These are phyloP conservation scores for Menidia beryllina DNA, from an alignment of 2,113 vertebrate genomes.

Conservation along the genomic window DNA sequence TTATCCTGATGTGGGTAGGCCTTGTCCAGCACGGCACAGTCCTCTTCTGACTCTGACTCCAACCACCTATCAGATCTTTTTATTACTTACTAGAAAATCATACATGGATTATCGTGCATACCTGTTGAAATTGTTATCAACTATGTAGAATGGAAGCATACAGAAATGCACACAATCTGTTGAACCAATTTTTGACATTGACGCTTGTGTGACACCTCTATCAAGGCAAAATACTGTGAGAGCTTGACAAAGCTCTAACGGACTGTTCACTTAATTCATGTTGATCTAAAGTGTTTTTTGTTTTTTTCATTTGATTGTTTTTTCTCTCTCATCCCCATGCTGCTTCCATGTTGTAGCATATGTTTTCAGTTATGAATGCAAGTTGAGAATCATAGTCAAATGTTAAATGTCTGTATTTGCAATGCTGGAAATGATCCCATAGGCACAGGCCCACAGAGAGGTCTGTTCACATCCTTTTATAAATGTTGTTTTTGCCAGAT, in stretches of 20 bases:
- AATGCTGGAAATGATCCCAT: slow-evolving; percentile 60
- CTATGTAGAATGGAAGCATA: not conserved
- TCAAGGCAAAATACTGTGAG: slow-evolving; percentile 60
- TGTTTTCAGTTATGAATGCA: slow-evolving; percentile 57
- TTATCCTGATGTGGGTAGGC: slow-evolving; percentile 1
- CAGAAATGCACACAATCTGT: slow-evolving; percentile 28
- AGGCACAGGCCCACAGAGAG: slow-evolving; percentile 17
- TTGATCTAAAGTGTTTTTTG: slow-evolving; percentile 44
- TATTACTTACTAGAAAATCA: slow-evolving; percentile 10
- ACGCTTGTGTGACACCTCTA: slow-evolving; percentile 27
- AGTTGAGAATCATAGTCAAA: slow-evolving; percentile 60
- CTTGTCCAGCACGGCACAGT: slow-evolving; percentile 3
- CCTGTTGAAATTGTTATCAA: slow-evolving; percentile 10
- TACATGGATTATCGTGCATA: slow-evolving; percentile 25
- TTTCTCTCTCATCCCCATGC: slow-evolving; percentile 10
- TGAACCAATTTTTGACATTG: slow-evolving; percentile 24
- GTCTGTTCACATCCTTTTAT: slow-evolving; percentile 23
- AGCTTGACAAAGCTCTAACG: slow-evolving; percentile 54
- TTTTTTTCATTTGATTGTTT: slow-evolving; percentile 20
- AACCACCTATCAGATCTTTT: slow-evolving; percentile 13
- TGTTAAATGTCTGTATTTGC: slow-evolving; percentile 72
- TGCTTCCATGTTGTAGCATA: slow-evolving; percentile 56
- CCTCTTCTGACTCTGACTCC: slow-evolving; percentile 21
- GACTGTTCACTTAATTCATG: slow-evolving; percentile 67
- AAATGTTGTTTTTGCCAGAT: slow-evolving; percentile 45